These are phyloP conservation scores for Microcebus lehilahytsara DNA, from an alignment of 2,113 vertebrate species.

Conservation along the genomic window DNA sequence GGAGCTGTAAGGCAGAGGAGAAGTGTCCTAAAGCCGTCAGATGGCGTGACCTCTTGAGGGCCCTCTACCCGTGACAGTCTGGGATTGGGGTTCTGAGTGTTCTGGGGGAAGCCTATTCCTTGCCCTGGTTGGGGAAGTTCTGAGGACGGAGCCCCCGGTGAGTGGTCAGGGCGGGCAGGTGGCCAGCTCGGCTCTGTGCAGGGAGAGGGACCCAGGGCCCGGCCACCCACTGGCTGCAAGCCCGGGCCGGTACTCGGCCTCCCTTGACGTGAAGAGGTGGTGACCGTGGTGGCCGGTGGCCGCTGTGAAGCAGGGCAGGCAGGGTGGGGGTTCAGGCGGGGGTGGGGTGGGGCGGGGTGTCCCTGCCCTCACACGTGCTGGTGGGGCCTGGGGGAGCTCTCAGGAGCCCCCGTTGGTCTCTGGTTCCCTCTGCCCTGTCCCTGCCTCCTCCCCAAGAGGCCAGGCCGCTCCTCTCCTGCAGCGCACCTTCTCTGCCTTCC, in stretches of 20 bases:
- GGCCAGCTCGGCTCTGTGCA: not conserved
- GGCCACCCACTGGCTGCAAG: accelerated
- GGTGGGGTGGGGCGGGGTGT: accelerated
- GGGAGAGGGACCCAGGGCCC: not conserved
- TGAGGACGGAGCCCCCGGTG: not conserved
- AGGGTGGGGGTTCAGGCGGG: not conserved
- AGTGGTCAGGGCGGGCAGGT: not conserved
- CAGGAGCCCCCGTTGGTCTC: accelerated
- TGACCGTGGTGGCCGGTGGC: not conserved
- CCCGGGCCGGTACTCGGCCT: accelerated
- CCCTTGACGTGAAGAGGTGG: accelerated
- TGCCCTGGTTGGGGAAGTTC: not conserved
- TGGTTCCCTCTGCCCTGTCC: not conserved
- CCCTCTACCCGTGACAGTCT: not conserved
- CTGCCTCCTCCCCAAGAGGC: not conserved
- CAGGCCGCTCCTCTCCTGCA: accelerated
- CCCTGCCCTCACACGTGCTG: not conserved
- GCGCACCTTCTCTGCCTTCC: not conserved
- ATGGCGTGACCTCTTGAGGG: accelerated
- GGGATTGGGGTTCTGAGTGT: not conserved
- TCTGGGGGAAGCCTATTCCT: not conserved
- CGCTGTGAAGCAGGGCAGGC: not conserved
- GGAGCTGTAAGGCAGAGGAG: too few relatives aligned
- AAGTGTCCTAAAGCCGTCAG: too few relatives aligned
- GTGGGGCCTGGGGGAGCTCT: too few relatives aligned